A percentile compares a stretch with the other conserved stretches of the same genome.
Conservation (phyloP, 2,888 invertebrate genomes). For the Meteorus colon region DNA sequence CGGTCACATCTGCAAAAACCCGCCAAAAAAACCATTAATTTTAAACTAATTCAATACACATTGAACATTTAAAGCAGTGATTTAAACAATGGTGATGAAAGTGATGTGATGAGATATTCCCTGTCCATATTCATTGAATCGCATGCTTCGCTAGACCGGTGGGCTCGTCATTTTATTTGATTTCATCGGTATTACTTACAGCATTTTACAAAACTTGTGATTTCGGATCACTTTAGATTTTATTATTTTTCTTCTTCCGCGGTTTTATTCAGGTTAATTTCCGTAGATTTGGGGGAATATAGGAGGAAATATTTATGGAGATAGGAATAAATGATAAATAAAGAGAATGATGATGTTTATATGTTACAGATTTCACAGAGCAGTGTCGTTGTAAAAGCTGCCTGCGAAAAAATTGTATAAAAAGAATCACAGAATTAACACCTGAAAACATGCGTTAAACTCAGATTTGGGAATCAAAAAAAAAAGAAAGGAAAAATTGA, state of each 20-base stretch:
- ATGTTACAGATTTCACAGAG: conserved; percentile 48
- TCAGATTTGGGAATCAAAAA: conserved; percentile 55
- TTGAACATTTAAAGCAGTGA: conserved; percentile 72
- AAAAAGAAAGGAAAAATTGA: conserved; percentile 42
- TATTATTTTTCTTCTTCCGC: conserved; percentile 28
- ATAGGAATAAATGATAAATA: conserved; percentile 20
- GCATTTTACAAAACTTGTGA: conserved; percentile 60
- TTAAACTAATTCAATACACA: conserved; percentile 35
- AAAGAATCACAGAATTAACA: conserved; percentile 60
- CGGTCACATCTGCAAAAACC: conserved; percentile 67
- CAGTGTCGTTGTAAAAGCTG: conserved; percentile 52
- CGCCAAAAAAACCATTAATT: conserved; percentile 49
- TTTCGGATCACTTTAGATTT: conserved; percentile 37
- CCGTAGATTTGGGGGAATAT: not conserved
- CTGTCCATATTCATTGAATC: conserved; percentile 72
- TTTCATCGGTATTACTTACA: conserved; percentile 68
- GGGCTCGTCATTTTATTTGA: conserved; percentile 71
- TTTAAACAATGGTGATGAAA: conserved; percentile 69
- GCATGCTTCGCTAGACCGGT: conserved; percentile 70
- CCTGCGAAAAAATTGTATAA: conserved; percentile 55
- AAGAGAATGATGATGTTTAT: conserved; percentile 44
- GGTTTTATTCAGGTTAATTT: not conserved
- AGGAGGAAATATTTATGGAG: conserved; percentile 19
- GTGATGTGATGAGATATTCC: conserved; percentile 71
- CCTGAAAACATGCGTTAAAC: conserved; percentile 71